Percentiles rank a stretch among this genome's conserved stretches.
phyloP scores from a whole-genome alignment of 2,797 vertebrate genomes.

The Dermochelys coriacea region DNA sequence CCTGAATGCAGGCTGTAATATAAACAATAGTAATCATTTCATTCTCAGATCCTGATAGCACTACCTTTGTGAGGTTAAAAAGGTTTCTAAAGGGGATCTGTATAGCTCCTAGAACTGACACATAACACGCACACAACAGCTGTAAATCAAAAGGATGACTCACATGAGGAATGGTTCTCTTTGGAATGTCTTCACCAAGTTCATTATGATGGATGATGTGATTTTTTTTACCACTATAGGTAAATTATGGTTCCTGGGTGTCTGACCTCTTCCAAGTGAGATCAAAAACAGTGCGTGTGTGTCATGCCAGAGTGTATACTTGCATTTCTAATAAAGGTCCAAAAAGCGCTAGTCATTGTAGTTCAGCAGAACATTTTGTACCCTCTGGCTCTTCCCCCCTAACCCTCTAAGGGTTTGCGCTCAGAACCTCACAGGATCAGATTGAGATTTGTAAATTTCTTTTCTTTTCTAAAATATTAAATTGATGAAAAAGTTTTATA shows the following conservation, averaged over 20 bases:
- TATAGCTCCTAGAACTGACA: not conserved
- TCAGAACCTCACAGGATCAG: not conserved
- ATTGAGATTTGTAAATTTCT: not conserved
- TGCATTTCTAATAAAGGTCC: not conserved
- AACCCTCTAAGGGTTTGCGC: not conserved
- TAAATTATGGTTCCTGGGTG: not conserved
- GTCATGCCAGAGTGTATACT: not conserved
- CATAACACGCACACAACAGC: not conserved
- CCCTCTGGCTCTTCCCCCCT: not conserved
- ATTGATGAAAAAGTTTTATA: not conserved
- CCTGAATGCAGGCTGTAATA: not conserved
- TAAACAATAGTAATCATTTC: not conserved
- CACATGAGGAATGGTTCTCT: not conserved
- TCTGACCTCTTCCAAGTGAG: not conserved
- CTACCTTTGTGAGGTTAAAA: fast-evolving
- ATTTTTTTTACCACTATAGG: not conserved
- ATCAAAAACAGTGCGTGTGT: not conserved
- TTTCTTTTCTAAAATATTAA: not conserved
- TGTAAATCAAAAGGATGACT: not conserved
- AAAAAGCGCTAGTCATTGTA: not conserved
- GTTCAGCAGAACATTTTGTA: not conserved
- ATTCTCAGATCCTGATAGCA: not conserved
- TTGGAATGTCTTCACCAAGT: not conserved
- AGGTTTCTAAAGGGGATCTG: not conserved
- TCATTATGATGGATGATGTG: fast-evolving